Evolutionary conservation across 2,797 vertebrate species (phyloP).

Genomic region (Cuculus canorus): DNA sequence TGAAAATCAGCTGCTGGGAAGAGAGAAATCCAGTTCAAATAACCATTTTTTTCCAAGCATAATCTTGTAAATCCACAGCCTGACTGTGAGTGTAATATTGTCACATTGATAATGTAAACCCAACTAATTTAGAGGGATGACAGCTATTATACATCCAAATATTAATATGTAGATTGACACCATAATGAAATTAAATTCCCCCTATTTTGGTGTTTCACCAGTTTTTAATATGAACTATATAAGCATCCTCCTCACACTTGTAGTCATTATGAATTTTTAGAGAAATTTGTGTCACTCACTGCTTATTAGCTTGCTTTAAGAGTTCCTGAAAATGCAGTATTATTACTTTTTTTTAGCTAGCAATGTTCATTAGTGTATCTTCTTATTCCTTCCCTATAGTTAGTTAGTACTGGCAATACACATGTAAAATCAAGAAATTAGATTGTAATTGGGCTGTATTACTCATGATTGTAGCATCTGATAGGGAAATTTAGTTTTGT

Average conservation of each 20-base stretch:
- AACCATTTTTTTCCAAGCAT: slow-evolving; percentile 4
- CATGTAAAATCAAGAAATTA: not conserved
- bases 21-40: slow-evolving; percentile 49
- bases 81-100: not conserved
- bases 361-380: not conserved
- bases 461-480: not conserved
- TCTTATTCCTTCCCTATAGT: not conserved
- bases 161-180: not conserved
- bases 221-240: not conserved
- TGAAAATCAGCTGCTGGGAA: slow-evolving; percentile 64
- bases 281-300: not conserved
- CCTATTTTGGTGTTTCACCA: not conserved
- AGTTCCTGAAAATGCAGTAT: not conserved
- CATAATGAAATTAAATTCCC: not conserved
- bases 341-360: not conserved
- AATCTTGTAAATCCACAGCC: slow-evolving; percentile 24
- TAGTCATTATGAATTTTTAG: not conserved
- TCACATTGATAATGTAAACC: slow-evolving; percentile 7
- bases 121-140: not conserved
- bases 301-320: not conserved
- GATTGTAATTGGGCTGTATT: not conserved
- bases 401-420: not conserved
- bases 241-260: not conserved
- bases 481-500: slow-evolving; percentile 8
- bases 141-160: not conserved